These are phyloP conservation scores for Criorhina ranunculi DNA, from an alignment of 2,888 invertebrate species.

Conservation along the genomic window DNA sequence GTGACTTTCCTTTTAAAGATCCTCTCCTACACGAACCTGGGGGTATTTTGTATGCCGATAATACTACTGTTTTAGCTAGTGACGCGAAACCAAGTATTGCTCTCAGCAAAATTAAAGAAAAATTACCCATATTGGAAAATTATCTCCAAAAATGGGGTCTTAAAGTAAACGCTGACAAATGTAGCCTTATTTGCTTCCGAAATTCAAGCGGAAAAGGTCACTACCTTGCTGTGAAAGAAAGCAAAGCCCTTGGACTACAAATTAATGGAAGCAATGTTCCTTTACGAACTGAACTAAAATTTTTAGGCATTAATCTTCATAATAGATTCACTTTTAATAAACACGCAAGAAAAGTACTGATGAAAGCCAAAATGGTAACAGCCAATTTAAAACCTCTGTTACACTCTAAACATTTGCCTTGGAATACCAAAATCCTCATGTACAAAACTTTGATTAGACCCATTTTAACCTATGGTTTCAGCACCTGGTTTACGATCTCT, in stretches of 20 bases:
- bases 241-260: too few relatives aligned
- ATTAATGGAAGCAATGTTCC: too few relatives aligned
- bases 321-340: slow-evolving; percentile 3
- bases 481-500: slow-evolving; percentile 3
- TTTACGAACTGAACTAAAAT: neutral
- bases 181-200: too few relatives aligned
- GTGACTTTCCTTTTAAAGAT: too few relatives aligned
- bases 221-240: too few relatives aligned
- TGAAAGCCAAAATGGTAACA: too few relatives aligned
- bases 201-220: neutral
- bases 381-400: neutral
- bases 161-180: too few relatives aligned
- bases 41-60: too few relatives aligned
- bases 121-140: neutral
- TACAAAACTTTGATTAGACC: neutral
- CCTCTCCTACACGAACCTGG: too few relatives aligned
- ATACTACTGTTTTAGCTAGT: neutral
- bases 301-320: neutral
- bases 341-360: neutral
- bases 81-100: neutral
- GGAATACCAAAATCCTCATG: neutral
- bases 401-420: neutral
- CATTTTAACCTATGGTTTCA: too few relatives aligned
- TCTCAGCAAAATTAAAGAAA: neutral
- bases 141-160: too few relatives aligned